phyloP scores from a whole-genome alignment of 2,113 vertebrate species.

The Pelobates fuscus region DNA sequence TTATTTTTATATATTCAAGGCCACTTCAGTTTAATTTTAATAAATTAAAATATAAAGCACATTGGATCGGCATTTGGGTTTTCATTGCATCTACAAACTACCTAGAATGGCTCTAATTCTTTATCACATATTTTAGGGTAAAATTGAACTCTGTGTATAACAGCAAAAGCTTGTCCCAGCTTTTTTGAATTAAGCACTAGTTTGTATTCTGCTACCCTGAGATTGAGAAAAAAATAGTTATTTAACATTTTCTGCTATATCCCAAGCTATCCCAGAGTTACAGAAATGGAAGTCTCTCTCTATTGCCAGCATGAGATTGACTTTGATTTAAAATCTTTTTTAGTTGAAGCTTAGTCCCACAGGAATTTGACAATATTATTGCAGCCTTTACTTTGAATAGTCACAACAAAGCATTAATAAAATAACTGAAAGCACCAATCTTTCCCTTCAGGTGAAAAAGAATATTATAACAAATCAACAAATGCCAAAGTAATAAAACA shows the following conservation, averaged over 20 bases:
- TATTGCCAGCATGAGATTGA: constrained; percentile 18
- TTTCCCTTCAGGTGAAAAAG: constrained; percentile 36
- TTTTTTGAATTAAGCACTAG: too few relatives aligned
- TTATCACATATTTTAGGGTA: too few relatives aligned
- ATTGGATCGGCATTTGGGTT: too few relatives aligned
- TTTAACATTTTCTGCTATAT: neutral
- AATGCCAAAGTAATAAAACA: constrained; percentile 40
- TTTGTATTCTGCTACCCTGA: too few relatives aligned
- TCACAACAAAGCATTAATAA: constrained; percentile 45
- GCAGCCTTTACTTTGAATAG: constrained; percentile 39
- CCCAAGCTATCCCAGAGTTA: constrained; percentile 46
- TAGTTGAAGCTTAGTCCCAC: constrained; percentile 38
- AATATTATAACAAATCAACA: constrained; percentile 39
- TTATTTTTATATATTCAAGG: too few relatives aligned
- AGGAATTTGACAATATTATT: constrained; percentile 28
- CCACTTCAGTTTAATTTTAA: too few relatives aligned
- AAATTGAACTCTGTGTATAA: too few relatives aligned
- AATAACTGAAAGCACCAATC: constrained; percentile 36
- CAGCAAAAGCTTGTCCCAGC: too few relatives aligned
- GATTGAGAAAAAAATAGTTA: too few relatives aligned
- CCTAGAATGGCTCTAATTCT: too few relatives aligned
- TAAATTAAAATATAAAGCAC: too few relatives aligned
- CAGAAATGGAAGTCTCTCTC: constrained; percentile 52
- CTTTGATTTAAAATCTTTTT: constrained; percentile 53
- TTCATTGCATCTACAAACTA: too few relatives aligned